Evolutionary conservation across 2,113 vertebrate species (phyloP), one percentile per base, ranked within the genome.

Genomic region (Thryonomys swinderianus): DNA sequence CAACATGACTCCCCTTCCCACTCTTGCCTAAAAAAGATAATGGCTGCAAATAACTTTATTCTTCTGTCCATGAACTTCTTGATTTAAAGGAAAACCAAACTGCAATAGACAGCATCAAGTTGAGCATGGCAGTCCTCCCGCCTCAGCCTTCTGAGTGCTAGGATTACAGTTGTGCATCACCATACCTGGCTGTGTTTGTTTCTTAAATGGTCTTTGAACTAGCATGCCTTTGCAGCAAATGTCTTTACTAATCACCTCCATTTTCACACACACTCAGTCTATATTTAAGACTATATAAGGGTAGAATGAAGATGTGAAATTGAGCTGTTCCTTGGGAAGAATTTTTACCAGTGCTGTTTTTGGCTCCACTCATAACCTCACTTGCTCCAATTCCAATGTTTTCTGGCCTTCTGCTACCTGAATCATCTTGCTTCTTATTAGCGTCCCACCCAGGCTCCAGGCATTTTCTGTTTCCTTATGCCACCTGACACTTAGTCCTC

Each of bases 261-360:
- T 45, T 73, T 61, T 73, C 87, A 34, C 4, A 61, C 18, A 12
- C 59, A 67, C 57, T 93, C 20, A n/a, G 73, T 93, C 34, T 88
- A 4, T 89, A 42, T 90, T 62, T 85, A 82, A 71, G 71, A 67
- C 53, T 40, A 32, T 48, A 62, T 45, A 23, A 73, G 59, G 21
- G 30, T 55, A 76, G 59, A 14, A 76, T 34, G 57, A 85, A 62
- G 73, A 45, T 21, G 37, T 85, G 67, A 53, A 18, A 9, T 93
- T 84, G 81, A 76, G 66, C n/a, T 91, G 25, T 88, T 96, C 45
- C n/a, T 93, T 83, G 73, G 57, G 57, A 84, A 78, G 40, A 76
- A 85, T 82, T 85, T 91, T 69, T 13, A 59, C 27, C 3, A 27
- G 25, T 42, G 93, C 51, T 88, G 21, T 80, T 91, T 94, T 69